Percentiles rank a stretch among this genome's conserved stretches.
Evolutionary conservation across 2,888 invertebrate genomes (phyloP).

Genomic region (Cantharis flavilabris): DNA sequence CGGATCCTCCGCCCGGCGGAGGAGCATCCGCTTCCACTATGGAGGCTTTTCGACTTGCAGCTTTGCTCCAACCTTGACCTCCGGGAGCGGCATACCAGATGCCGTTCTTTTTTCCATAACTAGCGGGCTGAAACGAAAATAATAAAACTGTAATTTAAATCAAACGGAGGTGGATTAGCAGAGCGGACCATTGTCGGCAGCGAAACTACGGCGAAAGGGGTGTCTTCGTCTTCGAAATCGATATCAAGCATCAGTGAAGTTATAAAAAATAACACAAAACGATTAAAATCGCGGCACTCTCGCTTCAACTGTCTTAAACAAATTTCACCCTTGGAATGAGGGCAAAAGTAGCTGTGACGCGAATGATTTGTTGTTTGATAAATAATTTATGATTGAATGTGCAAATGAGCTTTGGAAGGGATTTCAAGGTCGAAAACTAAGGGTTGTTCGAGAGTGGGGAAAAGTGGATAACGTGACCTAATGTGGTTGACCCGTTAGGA

Average conservation of each 20-base stretch:
- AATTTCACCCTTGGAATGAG: conserved; percentile 28
- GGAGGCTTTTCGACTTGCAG: conserved; percentile 78
- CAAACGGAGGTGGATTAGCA: not conserved
- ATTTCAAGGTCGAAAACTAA: conserved; percentile 45
- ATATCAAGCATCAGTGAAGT: conserved; percentile 47
- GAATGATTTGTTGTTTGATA: conserved; percentile 43
- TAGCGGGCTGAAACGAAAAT: conserved; percentile 70
- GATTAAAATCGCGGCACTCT: conserved; percentile 2
- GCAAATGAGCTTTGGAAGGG: conserved; percentile 45
- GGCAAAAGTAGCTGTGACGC: conserved; percentile 32
- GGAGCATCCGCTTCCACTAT: conserved; percentile 82
- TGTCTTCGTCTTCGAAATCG: conserved; percentile 63
- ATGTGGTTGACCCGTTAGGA: conserved; percentile 38
- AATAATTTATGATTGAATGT: conserved; percentile 46
- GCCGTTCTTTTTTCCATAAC: conserved; percentile 89
- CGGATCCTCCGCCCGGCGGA: conserved; percentile 65
- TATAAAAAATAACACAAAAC: not conserved
- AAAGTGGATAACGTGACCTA: conserved; percentile 37
- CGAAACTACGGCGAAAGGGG: conserved; percentile 69
- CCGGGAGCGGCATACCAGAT: conserved; percentile 78
- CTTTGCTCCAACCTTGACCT: conserved; percentile 66
- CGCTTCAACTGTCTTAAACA: conserved; percentile 14
- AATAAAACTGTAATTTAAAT: not conserved
- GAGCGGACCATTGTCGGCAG: conserved; percentile 64
- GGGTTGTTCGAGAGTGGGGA: conserved; percentile 32